Evolutionary conservation across 2,113 vertebrate species (phyloP), one percentile per base, ranked within the genome.

Genomic region (Petaurus breviceps): DNA sequence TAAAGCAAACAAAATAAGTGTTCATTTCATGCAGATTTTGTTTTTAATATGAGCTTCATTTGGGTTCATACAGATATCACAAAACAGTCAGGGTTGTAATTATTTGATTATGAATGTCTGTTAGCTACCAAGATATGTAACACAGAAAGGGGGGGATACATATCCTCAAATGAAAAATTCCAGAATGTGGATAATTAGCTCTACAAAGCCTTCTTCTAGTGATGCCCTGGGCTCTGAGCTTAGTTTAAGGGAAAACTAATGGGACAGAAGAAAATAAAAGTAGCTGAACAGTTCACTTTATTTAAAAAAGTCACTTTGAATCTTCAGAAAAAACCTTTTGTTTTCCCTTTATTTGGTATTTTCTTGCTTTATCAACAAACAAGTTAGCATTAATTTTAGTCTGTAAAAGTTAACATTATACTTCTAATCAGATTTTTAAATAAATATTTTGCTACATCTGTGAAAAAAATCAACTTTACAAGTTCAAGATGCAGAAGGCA

Each of bases 61-160:
- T 99, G 97, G 98, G 97, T 98, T 98, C 98, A 98, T 97, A 97
- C 97, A 98, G 98, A 98, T 98, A 98, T 96, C 92, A 94, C 94
- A 96, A 97, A 96, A 96, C 94, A 97, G 97, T 96, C 97, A 97
- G 96, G 94, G 92, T 96, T 53, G 91, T 97, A 98, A 98, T 98
- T 95, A 94, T 97, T 98, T 93, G 98, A 92, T 93, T 8, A 2
- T 51, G 92, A 95, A 97, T 97, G 96, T 43, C 50, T 98, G 90
- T 94, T 97, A 96, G 98, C 96, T 95, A 91, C 97, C 96, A 92
- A 97, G 97, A 96, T 96, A 47, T 50, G 0, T 93, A 95, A 95
- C 90, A 97, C 57, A 94, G 97, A 94, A 97, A 52, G 53, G 46
- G 9, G 10, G 93, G 95, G 94, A 96, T 95, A 93, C 95, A 53